These are phyloP conservation scores for Cordilura impudica DNA, from an alignment of 2,888 invertebrate species.

Conservation along the genomic window DNA sequence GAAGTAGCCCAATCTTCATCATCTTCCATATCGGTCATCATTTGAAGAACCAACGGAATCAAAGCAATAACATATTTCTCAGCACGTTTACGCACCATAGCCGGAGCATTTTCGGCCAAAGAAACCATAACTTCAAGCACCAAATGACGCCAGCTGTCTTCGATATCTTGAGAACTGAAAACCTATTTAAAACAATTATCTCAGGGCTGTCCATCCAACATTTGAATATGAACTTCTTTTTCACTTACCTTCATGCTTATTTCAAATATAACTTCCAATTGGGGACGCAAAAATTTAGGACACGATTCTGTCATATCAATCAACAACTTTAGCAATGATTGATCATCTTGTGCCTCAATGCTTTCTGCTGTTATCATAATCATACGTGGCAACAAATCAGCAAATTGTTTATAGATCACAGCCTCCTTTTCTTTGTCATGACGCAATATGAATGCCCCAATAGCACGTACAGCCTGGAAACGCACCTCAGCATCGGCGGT, in stretches of 20 bases:
- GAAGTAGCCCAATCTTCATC: conserved; percentile 92
- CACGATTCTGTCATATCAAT: conserved; percentile 96
- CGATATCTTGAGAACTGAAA: conserved; percentile 84
- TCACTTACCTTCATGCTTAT: conserved; percentile 87
- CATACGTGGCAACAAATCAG: conserved; percentile 89
- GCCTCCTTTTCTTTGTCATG: conserved; percentile 92
- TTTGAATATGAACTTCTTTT: background rate
- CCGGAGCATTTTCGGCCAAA: conserved; percentile 93
- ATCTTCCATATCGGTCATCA: conserved; percentile 97
- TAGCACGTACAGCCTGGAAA: conserved; percentile 89
- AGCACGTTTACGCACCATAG: conserved; percentile 96
- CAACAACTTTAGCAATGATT: conserved; percentile 93
- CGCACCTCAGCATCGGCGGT: conserved; percentile 86
- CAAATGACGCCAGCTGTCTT: conserved; percentile 92
- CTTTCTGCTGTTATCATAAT: conserved; percentile 87
- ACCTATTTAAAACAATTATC: conserved; percentile 56
- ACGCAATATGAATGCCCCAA: conserved; percentile 91
- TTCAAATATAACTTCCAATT: conserved; percentile 90
- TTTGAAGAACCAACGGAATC: conserved; percentile 91
- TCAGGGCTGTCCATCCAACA: background rate
- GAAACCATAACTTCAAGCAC: conserved; percentile 92
- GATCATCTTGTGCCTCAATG: conserved; percentile 90
- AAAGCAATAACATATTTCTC: conserved; percentile 88
- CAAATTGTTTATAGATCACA: conserved; percentile 92
- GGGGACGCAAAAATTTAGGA: conserved; percentile 94